These are phyloP conservation scores for Loxodonta africana DNA, from an alignment of 2,113 vertebrate genomes.

Conservation along the genomic window DNA sequence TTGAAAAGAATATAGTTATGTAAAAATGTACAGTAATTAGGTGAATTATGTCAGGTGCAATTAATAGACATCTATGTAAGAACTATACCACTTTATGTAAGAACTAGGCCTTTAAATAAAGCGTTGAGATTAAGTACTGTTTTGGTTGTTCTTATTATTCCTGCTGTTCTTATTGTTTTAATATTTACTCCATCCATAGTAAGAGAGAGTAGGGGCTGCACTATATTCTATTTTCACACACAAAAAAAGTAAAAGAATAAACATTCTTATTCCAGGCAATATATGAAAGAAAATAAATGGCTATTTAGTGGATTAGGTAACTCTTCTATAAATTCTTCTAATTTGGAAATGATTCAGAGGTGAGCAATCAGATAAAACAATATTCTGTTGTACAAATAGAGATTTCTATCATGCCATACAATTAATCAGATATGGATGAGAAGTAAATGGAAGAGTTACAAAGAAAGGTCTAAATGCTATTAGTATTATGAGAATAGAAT, in stretches of 20 bases:
- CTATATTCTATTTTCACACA: background rate
- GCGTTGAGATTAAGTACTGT: background rate
- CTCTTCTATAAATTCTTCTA: background rate
- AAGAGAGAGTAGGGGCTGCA: background rate
- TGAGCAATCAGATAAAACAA: constrained; percentile 61
- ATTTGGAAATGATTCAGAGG: constrained; percentile 38
- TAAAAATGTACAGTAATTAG: constrained; percentile 20
- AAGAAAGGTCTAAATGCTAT: constrained; percentile 63
- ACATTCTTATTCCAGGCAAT: background rate
- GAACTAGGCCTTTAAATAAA: background rate
- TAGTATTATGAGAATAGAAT: constrained; percentile 75
- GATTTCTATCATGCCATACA: constrained; percentile 66
- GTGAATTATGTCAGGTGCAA: constrained; percentile 58
- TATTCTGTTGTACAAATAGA: constrained; percentile 58
- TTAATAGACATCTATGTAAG: constrained; percentile 13
- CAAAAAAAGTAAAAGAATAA: background rate
- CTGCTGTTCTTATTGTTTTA: background rate
- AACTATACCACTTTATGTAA: background rate
- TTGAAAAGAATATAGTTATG: background rate
- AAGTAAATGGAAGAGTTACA: constrained; percentile 68
- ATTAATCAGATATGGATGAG: constrained; percentile 78
- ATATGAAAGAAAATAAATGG: constrained; percentile 44
- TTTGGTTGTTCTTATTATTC: background rate
- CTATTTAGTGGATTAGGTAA: background rate
- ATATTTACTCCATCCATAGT: background rate